These are phyloP conservation scores for Siderastrea siderea DNA, from an alignment of 92 coral and sea anemone genomes.

Conservation along the genomic window DNA sequence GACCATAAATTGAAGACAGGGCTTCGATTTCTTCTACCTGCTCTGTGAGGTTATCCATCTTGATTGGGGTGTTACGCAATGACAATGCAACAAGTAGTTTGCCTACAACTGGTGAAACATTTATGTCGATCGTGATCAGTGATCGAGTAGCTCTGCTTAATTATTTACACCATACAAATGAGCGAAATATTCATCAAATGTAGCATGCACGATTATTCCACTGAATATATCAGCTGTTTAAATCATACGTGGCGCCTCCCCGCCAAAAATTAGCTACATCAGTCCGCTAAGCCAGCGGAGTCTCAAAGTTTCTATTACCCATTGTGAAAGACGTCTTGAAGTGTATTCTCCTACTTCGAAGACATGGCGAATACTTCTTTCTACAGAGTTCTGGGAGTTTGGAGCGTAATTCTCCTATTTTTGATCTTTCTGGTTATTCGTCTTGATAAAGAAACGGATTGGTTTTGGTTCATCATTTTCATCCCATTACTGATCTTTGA, in stretches of 20 bases:
- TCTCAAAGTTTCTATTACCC: not conserved
- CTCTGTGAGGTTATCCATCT: constrained; percentile 53
- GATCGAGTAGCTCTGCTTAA: not conserved
- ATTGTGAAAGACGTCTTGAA: not conserved
- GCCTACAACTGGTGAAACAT: not conserved
- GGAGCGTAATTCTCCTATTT: constrained; percentile 91
- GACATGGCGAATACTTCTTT: constrained; percentile 78
- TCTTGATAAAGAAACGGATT: constrained; percentile 84
- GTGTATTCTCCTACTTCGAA: not conserved
- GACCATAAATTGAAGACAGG: constrained; percentile 88
- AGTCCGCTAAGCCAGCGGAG: constrained; percentile 36
- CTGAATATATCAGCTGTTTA: constrained; percentile 4
- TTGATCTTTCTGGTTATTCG: constrained; percentile 88
- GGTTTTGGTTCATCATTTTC: constrained; percentile 94
- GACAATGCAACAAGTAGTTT: too few relatives aligned
- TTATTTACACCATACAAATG: not conserved
- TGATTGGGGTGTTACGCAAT: not conserved
- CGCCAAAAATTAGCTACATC: constrained; percentile 1
- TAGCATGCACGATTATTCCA: not conserved
- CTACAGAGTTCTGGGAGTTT: constrained; percentile 80
- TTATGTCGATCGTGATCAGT: not conserved
- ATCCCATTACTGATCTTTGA: constrained; percentile 87
- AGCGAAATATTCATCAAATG: not conserved
- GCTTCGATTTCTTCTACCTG: constrained; percentile 95
- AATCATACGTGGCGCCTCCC: constrained; percentile 20